Evolutionary conservation across 1,140 invertebrate genomes (phyloP).

Genomic region (Pachypsylla venusta): DNA sequence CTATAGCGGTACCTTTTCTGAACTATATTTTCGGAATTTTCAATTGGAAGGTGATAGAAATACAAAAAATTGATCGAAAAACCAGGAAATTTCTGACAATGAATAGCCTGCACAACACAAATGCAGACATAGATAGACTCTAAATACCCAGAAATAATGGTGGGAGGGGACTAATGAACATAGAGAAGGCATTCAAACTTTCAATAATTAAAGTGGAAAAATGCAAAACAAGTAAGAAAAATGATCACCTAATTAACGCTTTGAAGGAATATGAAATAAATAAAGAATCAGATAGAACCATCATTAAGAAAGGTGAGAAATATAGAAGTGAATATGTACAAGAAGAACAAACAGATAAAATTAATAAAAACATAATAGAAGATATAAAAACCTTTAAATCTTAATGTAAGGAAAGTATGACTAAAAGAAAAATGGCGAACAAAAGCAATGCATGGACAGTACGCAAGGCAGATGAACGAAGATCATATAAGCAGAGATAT

Average conservation of each 20-base stretch:
- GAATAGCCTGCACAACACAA: conserved; percentile 11
- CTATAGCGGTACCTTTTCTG: background rate
- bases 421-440: background rate
- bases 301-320: background rate
- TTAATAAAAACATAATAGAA: background rate
- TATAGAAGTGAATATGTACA: background rate
- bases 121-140: conserved; percentile 16
- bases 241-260: background rate
- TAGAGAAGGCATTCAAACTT: background rate
- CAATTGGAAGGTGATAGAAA: background rate
- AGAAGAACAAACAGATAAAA: too few species aligned
- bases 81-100: conserved; percentile 17
- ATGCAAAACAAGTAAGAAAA: background rate
- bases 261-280: background rate
- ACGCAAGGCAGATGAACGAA: background rate
- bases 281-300: background rate
- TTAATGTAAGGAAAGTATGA: background rate
- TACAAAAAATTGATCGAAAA: conserved; percentile 13
- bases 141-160: conserved; percentile 13
- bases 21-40: conserved; percentile 5
- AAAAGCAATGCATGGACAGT: conserved; percentile 6
- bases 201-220: background rate
- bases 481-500: background rate
- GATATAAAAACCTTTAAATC: background rate
- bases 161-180: conserved; percentile 3